Evolutionary conservation across 1,140 invertebrate species (phyloP), one percentile per base, ranked within the genome.

Genomic region (Neodiprion virginianus): DNA sequence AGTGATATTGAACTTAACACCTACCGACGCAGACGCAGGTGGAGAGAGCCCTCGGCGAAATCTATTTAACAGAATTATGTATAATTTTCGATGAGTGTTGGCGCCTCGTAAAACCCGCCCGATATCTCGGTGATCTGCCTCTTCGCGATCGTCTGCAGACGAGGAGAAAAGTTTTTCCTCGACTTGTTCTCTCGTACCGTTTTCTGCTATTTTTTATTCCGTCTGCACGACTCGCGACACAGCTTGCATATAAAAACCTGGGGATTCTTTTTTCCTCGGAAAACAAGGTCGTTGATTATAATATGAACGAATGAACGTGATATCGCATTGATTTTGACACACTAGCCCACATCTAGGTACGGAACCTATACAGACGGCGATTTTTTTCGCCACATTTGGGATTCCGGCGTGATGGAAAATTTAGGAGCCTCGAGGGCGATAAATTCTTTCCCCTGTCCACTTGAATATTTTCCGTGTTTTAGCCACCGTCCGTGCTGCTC

Each of bases 381-480:
- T 80, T 82, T 83, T 81, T 78, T 76, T 77, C 78, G 79, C 74
- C 79, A 75, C 77, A 75, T 79, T 72, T 79, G 78, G 81, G 81
- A 84, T 84, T 84, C 17, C 83, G 80, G 83, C 79, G 82, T 88
- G 86, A 88, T 88, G 86, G 86, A 86, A 87, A 88, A 88, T 88
- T 87, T 87, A 87, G 82, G 85, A 80, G 81, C 78, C 77, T 81
- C 76, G 73, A 61, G 80, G 74, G 82, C 86, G 82, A 87, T 88
- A 87, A 88, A 88, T 88, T 86, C 85, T 53, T 53, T 82, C 84
- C 82, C 84, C 86, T 85, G 85, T 88, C 85, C 81, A 83, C 83
- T 88, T 81, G 85, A 88, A 87, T 88, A 88, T 87, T 88, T 88
- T 86, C 85, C 85, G 81, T 88, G 83, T 87, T 88, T 86, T 87